Conservation (phyloP, 2,797 vertebrate genomes). For the Pseudotriccus pelzelni region DNA sequence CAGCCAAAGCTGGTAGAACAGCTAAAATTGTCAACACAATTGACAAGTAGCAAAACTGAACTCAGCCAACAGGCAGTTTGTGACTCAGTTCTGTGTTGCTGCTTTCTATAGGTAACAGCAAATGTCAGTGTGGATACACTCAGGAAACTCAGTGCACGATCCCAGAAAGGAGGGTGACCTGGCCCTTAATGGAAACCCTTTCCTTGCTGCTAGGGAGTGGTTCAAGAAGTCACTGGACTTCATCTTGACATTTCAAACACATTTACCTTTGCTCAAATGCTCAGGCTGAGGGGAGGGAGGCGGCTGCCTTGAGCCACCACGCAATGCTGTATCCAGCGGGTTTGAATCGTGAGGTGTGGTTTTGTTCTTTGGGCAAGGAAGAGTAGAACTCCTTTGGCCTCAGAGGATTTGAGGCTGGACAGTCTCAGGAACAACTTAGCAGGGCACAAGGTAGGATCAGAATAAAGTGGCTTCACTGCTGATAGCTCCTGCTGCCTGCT, state of each 20-base stretch:
- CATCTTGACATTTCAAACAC: slow-evolving; percentile 32
- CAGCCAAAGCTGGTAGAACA: neutral
- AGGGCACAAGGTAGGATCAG: neutral
- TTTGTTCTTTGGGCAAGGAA: neutral
- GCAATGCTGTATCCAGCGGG: rapidly evolving
- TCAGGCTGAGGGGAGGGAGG: neutral
- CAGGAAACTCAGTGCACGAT: slow-evolving; percentile 19
- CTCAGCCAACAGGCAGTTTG: slow-evolving; percentile 7
- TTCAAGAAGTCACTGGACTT: slow-evolving; percentile 12
- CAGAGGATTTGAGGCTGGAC: neutral
- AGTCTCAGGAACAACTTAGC: neutral
- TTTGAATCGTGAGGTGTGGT: neutral
- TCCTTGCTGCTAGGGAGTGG: neutral
- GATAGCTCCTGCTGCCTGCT: neutral
- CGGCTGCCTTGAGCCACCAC: neutral
- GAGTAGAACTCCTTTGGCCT: neutral
- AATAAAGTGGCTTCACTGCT: neutral
- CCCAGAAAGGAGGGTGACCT: slow-evolving; percentile 13
- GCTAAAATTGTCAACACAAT: neutral
- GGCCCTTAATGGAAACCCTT: neutral
- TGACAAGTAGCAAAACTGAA: slow-evolving; percentile 6
- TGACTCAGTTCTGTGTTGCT: neutral
- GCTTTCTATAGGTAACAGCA: neutral
- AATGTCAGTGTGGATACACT: neutral
- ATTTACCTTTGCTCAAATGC: neutral